Base-by-base conservation (phyloP, 2,888 invertebrate species). In the Cylindroiulus punctatus region DNA sequence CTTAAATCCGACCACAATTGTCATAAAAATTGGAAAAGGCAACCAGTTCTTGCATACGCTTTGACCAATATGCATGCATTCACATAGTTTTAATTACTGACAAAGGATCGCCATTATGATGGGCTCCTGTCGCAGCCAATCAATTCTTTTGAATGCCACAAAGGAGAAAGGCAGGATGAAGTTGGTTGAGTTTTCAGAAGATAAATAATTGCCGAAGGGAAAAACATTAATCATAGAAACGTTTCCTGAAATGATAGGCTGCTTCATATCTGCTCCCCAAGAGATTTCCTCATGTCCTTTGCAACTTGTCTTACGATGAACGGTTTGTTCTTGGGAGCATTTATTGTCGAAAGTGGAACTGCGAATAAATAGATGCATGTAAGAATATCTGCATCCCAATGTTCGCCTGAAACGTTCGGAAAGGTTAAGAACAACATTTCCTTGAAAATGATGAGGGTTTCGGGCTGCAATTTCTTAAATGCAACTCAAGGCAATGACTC, bases 131-230 rank as follows among this genome's bases (percentile, higher is more conserved):
- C 1, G 0, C 5, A 22, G 65, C 7, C 22, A 22, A 17, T 76
- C 52, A 17, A 17, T 76, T 76, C 12, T 8, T 30, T 14, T 26
- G 3, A 2, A 30, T 76, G 26, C 14, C 26, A 26, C 30, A 30
- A 14, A 14, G 76, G 76, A 76, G 7, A 36, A 76, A 76, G 22
- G 76, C 30, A 10, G 10, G 65, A 8, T 22, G 22, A 65, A 65
- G 22, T 65, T 26, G 65, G 65, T 76, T 76, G 76, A 30, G 26
- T 7, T 76, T 30, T 12, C 14, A 3, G 30, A 76, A 76, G 76
- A 30, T 76, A 76, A 76, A 30, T 30, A 76, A 76, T 76, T 76
- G 76, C 30, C 76, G 30, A 30, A 76, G 30, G 76, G 17, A 76
- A 76, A 65, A 30, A 4, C 76, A 76, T 76, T 76, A 76, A 76